Percentiles rank a stretch among this genome's conserved stretches.
Conservation (phyloP, 2,888 invertebrate genomes). For the Amorpha juglandis region DNA sequence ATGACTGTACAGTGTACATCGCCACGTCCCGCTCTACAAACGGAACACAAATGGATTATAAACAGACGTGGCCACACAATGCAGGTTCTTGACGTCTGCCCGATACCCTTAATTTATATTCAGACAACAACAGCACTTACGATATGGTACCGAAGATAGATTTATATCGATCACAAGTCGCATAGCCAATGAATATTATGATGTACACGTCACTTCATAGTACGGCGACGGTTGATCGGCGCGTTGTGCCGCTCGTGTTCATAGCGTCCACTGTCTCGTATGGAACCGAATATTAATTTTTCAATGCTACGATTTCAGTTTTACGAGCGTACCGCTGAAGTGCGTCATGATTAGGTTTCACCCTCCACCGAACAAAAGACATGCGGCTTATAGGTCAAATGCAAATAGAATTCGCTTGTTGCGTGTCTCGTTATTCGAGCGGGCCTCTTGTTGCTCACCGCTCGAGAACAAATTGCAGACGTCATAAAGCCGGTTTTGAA, state of each 20-base stretch:
- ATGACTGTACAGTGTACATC: constrained; percentile 34
- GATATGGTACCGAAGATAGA: constrained; percentile 60
- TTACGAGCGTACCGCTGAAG: constrained; percentile 26
- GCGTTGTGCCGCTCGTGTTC: background rate
- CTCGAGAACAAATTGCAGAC: constrained; percentile 72
- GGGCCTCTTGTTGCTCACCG: constrained; percentile 61
- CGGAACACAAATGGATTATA: constrained; percentile 45
- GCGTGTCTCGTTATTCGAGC: constrained; percentile 67
- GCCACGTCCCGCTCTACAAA: constrained; percentile 36
- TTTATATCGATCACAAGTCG: constrained; percentile 59
- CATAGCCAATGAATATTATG: constrained; percentile 48
- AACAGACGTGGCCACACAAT: constrained; percentile 35
- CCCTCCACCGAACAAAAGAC: constrained; percentile 54
- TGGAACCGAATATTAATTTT: constrained; percentile 22
- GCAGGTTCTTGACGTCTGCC: constrained; percentile 49
- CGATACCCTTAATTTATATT: constrained; percentile 66
- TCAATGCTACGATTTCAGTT: constrained; percentile 21
- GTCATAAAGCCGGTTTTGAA: constrained; percentile 73
- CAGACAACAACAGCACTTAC: constrained; percentile 53
- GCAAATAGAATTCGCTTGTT: constrained; percentile 76
- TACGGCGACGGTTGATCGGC: constrained; percentile 10
- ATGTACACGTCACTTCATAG: constrained; percentile 23
- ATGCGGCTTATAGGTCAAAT: constrained; percentile 72
- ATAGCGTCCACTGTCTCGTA: constrained; percentile 3
- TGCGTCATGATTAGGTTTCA: constrained; percentile 36